Conservation (phyloP, 2,113 vertebrate genomes). For the Zapornia atra region DNA sequence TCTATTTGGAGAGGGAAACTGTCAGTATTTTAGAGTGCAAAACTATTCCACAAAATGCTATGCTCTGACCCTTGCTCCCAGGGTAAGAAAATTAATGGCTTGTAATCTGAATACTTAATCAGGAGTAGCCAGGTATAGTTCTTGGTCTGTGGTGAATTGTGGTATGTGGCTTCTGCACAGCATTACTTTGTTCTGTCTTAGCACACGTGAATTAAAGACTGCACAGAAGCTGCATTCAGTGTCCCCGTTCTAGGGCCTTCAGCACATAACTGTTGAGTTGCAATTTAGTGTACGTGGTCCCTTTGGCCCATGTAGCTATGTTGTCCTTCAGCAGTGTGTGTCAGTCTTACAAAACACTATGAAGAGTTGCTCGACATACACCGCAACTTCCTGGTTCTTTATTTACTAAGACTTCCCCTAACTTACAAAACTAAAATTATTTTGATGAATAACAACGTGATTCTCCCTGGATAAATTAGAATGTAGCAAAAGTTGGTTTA, state of each 20-base stretch:
- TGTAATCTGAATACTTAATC: not conserved
- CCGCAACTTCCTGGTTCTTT: constrained; percentile 13
- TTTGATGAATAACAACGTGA: not conserved
- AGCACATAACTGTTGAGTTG: not conserved
- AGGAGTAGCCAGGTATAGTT: constrained; percentile 34
- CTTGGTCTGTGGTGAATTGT: constrained; percentile 1
- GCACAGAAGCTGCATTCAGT: constrained; percentile 6
- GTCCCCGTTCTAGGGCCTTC: not conserved
- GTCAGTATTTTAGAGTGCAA: constrained; percentile 42
- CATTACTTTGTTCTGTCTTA: constrained; percentile 30
- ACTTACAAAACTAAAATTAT: not conserved
- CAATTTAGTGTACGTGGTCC: not conserved
- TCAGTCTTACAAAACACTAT: not conserved
- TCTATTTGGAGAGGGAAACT: constrained; percentile 64
- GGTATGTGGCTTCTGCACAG: not conserved
- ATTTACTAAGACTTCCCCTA: not conserved
- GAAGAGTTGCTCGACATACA: not conserved
- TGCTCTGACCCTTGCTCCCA: constrained; percentile 28
- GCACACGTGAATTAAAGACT: not conserved
- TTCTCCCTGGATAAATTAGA: constrained; percentile 12
- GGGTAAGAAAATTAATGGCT: not conserved
- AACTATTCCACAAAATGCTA: not conserved
- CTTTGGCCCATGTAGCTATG: constrained; percentile 7
- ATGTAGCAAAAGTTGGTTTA: constrained; percentile 27
- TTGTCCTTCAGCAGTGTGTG: not conserved